These are phyloP conservation scores for Amphiura filiformis DNA, from an alignment of 35 echinoderm and acorn worm species.

Conservation along the genomic window DNA sequence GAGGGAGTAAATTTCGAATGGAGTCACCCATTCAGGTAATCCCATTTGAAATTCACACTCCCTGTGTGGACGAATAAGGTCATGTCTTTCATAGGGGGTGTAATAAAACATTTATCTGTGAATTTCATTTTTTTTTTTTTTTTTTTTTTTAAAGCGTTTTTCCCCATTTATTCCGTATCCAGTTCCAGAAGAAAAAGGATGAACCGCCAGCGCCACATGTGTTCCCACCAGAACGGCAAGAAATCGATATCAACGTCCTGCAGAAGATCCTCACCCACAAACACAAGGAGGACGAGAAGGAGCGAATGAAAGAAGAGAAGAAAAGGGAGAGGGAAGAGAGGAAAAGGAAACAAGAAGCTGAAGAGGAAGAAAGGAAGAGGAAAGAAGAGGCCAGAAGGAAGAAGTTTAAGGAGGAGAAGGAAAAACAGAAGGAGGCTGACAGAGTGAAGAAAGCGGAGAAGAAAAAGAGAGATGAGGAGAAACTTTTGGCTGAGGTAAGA, in stretches of 20 bases:
- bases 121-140: not conserved
- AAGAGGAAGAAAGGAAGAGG: not conserved
- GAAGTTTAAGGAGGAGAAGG: not conserved
- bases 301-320: not conserved
- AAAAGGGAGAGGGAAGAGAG: constrained; percentile 18
- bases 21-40: no score
- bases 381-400: not conserved
- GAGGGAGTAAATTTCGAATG: no score
- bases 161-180: no score
- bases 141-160: not conserved
- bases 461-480: not conserved
- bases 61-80: no score
- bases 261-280: not conserved
- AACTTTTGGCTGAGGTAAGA: constrained; percentile 1
- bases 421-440: not conserved
- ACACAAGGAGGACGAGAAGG: not conserved
- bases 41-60: no score
- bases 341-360: not conserved
- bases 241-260: not conserved
- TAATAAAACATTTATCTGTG: not conserved
- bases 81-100: no score
- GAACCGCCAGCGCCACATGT: not conserved
- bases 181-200: not conserved
- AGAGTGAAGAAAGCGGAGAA: not conserved
- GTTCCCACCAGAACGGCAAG: not conserved